Conservation (phyloP, 2,113 vertebrate genomes). For the Chamaetylas fuelleborni region DNA sequence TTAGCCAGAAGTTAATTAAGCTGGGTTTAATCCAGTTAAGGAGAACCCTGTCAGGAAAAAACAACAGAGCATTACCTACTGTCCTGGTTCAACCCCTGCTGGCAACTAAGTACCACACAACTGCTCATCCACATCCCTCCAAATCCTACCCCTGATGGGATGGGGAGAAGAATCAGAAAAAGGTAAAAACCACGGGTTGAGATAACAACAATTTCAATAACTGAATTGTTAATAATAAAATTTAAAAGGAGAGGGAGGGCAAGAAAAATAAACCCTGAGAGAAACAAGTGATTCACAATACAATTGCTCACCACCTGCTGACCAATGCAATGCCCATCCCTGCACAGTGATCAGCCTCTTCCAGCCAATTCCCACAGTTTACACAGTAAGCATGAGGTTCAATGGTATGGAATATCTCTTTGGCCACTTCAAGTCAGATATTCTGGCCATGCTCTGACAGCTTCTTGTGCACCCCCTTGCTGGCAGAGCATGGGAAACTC, state of each 20-base stretch:
- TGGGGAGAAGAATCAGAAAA: neutral
- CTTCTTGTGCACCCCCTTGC: neutral
- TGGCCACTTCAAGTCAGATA: neutral
- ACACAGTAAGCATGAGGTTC: neutral
- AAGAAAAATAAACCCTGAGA: neutral
- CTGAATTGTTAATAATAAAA: neutral
- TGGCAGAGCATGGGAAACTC: neutral
- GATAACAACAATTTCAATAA: neutral
- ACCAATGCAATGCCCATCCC: neutral
- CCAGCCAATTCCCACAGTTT: neutral
- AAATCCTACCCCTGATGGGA: neutral
- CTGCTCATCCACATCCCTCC: neutral
- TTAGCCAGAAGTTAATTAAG: neutral
- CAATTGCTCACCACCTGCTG: neutral
- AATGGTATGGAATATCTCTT: neutral
- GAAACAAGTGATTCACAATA: neutral
- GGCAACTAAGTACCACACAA: neutral
- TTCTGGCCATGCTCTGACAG: neutral
- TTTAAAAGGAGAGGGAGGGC: neutral
- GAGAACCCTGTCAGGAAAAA: neutral
- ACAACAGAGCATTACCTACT: neutral
- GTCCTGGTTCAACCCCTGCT: neutral
- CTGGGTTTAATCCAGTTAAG: neutral
- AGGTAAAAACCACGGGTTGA: neutral
- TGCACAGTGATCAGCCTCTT: neutral